Evolutionary conservation across 2,888 invertebrate species (phyloP).

Genomic region (Agriopis leucophaearia): DNA sequence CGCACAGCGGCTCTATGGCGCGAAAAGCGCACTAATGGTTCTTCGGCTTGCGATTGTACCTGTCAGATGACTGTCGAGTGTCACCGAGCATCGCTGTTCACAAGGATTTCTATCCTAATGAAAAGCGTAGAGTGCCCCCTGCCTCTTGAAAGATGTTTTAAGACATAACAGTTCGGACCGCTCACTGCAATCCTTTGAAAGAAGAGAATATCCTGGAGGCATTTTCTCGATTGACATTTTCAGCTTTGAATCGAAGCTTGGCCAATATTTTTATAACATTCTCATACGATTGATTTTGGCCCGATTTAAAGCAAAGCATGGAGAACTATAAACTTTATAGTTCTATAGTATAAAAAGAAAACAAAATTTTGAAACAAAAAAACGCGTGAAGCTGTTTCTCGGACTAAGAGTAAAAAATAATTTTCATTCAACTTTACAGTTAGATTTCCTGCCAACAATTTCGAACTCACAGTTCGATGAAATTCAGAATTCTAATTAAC

Average conservation of each 20-base stretch:
- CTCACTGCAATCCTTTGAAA: slow-evolving; percentile 29
- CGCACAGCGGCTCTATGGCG: slow-evolving; percentile 20
- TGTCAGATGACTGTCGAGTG: slow-evolving; percentile 80
- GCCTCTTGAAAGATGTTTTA: slow-evolving; percentile 44
- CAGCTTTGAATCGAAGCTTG: background rate
- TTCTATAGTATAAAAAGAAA: too few species aligned
- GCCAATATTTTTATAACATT: slow-evolving; percentile 2
- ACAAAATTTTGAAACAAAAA: slow-evolving; percentile 49
- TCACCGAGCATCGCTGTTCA: slow-evolving; percentile 55
- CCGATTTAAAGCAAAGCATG: slow-evolving; percentile 22
- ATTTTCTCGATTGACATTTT: background rate
- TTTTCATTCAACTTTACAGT: slow-evolving; percentile 69
- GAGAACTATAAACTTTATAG: too few species aligned
- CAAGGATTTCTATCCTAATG: slow-evolving; percentile 56
- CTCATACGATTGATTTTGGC: slow-evolving; percentile 12
- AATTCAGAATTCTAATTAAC: slow-evolving; percentile 72
- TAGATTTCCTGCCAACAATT: slow-evolving; percentile 68
- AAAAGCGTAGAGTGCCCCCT: slow-evolving; percentile 52
- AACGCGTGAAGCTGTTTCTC: slow-evolving; percentile 59
- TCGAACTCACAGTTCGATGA: slow-evolving; percentile 72
- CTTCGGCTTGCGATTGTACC: slow-evolving; percentile 62
- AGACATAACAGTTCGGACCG: slow-evolving; percentile 28
- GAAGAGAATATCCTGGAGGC: slow-evolving; percentile 1
- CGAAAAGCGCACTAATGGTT: slow-evolving; percentile 73
- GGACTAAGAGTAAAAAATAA: slow-evolving; percentile 51